phyloP scores from a whole-genome alignment of 2,888 invertebrate genomes.

The Diplazon laetatorius region DNA sequence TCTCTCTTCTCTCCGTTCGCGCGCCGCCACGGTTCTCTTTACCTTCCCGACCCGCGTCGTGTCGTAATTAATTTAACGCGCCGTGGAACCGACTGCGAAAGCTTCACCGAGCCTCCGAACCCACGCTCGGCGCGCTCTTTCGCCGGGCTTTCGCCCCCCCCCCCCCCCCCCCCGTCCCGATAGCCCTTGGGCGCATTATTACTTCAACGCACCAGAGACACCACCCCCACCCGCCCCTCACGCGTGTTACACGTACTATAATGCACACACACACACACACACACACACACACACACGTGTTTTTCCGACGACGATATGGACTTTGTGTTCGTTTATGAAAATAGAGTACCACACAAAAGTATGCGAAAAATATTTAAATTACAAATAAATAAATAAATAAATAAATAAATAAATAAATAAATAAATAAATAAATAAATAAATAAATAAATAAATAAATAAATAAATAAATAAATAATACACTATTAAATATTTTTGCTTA shows the following conservation, averaged over 20 bases:
- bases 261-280: too few relatives aligned
- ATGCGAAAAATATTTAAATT: not conserved
- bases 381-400: too few relatives aligned
- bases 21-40: constrained; percentile 56
- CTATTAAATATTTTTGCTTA: too few relatives aligned
- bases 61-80: constrained; percentile 80
- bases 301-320: constrained; percentile 16
- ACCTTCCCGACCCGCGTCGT: too few relatives aligned
- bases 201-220: constrained; percentile 61
- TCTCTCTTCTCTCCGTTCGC: constrained; percentile 48
- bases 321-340: constrained; percentile 24
- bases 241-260: too few relatives aligned
- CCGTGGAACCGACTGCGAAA: constrained; percentile 72
- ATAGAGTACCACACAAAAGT: constrained; percentile 2
- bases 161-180: too few relatives aligned
- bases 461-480: too few relatives aligned
- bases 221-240: constrained; percentile 35
- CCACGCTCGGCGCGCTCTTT: constrained; percentile 74
- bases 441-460: too few relatives aligned
- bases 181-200: constrained; percentile 64
- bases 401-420: too few relatives aligned
- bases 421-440: too few relatives aligned
- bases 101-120: constrained; percentile 71
- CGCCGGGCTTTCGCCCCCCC: constrained; percentile 65
- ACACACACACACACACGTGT: constrained; percentile 37